Base-by-base conservation (phyloP, 2,797 vertebrate species). In the Crenichthys baileyi region DNA sequence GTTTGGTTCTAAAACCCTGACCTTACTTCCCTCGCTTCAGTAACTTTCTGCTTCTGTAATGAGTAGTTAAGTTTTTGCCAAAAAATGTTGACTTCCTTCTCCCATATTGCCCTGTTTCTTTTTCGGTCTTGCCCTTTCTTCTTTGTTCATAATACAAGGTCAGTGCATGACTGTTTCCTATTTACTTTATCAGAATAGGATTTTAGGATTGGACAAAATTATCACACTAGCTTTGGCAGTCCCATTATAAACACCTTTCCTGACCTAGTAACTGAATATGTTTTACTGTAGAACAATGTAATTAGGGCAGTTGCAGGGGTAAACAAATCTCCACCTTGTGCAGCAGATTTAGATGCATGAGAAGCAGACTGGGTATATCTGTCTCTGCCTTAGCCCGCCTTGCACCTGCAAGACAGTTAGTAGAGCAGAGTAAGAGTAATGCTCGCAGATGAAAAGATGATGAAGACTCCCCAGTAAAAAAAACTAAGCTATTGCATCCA, bases 381-480 rank as follows among this genome's bases (percentile, higher is more conserved):
- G 44, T 78, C 76, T 81, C 60, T 79, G 76, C 79, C 39, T 73
- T 46, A 53, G 84, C 79, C 88, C 12, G n/a, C 74, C 3, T 0
- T 65, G 82, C 91, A 92, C 90, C 90, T 93, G 91, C 85, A 4
- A 90, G 78, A 89, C 51, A 82, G 73, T 76, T 92, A 90, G 88
- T 93, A 84, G 90, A 90, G 70, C 93, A 88, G 58, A 70, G 82
- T 77, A 87, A 86, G 90, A 90, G 79, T 78, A 89, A 87, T 79
- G 80, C 85, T 79, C 60, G 15, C 61, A 85, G 55, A 78, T 79
- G 83, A 70, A 50, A n/a, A 78, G 60, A 89, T 90, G 89, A 92
- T 91, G 71, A 81, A 92, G 72, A 77, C 79, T 79, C 78, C 86
- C 81, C 70, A 11, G 73, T 83, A 83, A 70, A 90, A 86, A 72